Evolutionary conservation across 2,797 vertebrate genomes (phyloP).

Genomic region (Onychomys leucogaster): DNA sequence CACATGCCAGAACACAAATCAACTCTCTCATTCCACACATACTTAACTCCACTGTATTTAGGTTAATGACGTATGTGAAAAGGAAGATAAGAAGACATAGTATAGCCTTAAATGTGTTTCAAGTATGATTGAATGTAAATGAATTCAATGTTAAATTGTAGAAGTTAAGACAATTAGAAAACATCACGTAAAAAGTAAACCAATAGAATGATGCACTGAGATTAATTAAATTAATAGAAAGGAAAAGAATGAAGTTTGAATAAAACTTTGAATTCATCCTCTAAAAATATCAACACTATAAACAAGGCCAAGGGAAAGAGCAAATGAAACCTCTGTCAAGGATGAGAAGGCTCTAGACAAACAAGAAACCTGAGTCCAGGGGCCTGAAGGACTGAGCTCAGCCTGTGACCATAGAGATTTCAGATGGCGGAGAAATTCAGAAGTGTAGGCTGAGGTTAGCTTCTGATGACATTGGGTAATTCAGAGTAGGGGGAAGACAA

Average conservation of each 20-base stretch:
- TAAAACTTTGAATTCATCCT: not conserved
- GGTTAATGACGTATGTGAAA: not conserved
- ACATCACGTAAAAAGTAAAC: not conserved
- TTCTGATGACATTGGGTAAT: not conserved
- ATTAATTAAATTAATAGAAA: not conserved
- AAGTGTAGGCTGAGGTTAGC: not conserved
- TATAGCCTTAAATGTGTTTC: not conserved
- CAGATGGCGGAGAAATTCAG: not conserved
- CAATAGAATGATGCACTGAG: not conserved
- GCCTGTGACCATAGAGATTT: not conserved
- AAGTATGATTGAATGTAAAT: not conserved
- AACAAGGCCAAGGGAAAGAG: not conserved
- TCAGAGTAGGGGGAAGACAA: conserved; percentile 25
- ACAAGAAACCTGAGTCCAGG: not conserved
- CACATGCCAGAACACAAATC: not conserved
- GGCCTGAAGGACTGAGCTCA: not conserved
- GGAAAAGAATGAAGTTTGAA: not conserved
- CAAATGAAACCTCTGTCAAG: not conserved
- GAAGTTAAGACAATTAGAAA: not conserved
- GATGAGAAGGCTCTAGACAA: not conserved
- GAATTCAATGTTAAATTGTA: not conserved
- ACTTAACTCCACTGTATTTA: not conserved
- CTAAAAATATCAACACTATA: not conserved
- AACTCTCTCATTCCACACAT: not conserved
- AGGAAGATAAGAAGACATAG: not conserved